Evolutionary conservation across 2,113 vertebrate species (phyloP).

Genomic region (Lamprologus callipterus): DNA sequence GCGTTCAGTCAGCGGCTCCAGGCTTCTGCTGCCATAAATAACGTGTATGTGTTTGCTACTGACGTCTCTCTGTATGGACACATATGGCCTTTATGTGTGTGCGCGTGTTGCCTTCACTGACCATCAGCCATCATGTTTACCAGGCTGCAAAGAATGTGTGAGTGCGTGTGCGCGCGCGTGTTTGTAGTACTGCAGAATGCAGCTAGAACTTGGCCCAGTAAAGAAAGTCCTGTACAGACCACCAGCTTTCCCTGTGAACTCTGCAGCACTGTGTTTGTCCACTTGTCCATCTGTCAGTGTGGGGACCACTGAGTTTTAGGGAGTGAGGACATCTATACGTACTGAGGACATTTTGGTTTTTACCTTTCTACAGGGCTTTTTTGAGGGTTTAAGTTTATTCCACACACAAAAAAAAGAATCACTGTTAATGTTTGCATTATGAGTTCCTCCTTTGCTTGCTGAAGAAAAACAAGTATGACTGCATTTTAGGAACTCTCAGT

Average conservation of each 20-base stretch:
- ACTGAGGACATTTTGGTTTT: neutral
- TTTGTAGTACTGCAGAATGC: conserved; percentile 26
- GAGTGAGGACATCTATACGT: neutral
- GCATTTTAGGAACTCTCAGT: neutral
- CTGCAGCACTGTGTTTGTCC: neutral
- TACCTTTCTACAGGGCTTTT: neutral
- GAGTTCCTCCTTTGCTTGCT: neutral
- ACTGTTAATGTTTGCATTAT: neutral
- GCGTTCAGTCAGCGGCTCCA: neutral
- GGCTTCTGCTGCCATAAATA: neutral
- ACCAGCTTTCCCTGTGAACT: neutral
- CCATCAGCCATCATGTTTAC: neutral
- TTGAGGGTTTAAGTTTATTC: neutral
- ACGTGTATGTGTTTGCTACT: neutral
- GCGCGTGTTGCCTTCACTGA: neutral
- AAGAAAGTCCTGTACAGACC: neutral
- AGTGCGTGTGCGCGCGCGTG: neutral
- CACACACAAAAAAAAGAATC: neutral
- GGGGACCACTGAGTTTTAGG: neutral
- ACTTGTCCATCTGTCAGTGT: neutral
- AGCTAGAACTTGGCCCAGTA: conserved; percentile 4
- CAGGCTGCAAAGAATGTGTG: neutral
- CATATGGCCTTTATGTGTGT: neutral
- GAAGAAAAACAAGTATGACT: neutral
- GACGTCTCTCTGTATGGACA: too few species aligned